Percentiles rank a stretch among this genome's conserved stretches.
Conservation (phyloP, 2,797 vertebrate species). For the Ptychobarbus kaznakovi region DNA sequence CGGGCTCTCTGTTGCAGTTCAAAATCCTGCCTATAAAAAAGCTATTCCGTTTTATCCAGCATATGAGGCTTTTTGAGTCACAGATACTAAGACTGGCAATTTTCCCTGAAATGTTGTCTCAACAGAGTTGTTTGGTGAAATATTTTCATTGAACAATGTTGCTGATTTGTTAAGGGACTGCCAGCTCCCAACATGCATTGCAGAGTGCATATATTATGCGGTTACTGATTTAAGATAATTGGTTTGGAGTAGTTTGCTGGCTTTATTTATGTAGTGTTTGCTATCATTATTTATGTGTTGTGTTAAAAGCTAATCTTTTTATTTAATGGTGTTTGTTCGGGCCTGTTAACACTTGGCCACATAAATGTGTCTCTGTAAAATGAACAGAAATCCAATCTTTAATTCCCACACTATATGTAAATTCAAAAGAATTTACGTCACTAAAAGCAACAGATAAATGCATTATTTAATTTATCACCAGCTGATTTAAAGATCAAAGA, state of each 20-base stretch:
- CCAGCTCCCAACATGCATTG: background rate
- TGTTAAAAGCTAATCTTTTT: background rate
- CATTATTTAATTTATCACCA: background rate
- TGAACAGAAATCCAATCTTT: background rate
- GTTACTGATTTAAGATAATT: background rate
- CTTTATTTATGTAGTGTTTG: background rate
- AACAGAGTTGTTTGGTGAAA: background rate
- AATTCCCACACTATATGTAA: background rate
- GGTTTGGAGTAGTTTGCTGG: background rate
- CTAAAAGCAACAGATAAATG: background rate
- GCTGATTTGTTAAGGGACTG: slow-evolving; percentile 7
- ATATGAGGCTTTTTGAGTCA: background rate
- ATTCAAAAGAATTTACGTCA: background rate
- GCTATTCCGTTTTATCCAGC: slow-evolving; percentile 4
- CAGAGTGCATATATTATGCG: background rate
- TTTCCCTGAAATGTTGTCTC: background rate
- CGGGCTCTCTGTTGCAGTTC: background rate
- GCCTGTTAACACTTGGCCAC: background rate
- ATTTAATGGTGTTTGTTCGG: background rate
- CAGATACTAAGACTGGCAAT: background rate
- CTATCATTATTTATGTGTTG: background rate
- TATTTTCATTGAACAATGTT: background rate
- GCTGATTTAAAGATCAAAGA: background rate
- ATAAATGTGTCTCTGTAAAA: background rate
- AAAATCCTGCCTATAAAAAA: slow-evolving; percentile 18